Evolutionary conservation across 1,140 invertebrate genomes (phyloP).

Genomic region (Pachypsylla venusta): DNA sequence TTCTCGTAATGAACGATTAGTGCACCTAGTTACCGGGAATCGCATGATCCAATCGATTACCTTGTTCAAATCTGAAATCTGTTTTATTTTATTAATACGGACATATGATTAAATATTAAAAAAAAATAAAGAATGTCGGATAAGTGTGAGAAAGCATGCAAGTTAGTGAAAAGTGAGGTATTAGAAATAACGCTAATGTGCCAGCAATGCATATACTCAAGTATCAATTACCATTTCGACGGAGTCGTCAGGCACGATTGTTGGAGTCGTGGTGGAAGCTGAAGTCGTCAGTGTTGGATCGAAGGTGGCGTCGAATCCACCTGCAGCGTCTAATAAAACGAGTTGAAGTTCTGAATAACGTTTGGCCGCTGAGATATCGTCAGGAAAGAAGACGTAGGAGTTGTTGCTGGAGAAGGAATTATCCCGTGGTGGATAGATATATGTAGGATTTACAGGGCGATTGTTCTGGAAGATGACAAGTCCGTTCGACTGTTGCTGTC

Average conservation of each 20-base stretch:
- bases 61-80: too few relatives aligned
- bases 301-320: background rate
- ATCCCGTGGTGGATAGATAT: background rate
- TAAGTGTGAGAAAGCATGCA: too few relatives aligned
- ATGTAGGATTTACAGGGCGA: background rate
- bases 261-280: constrained; percentile 4
- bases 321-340: background rate
- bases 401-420: too few relatives aligned
- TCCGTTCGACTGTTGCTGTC: background rate
- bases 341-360: constrained; percentile 1
- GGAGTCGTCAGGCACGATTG: background rate
- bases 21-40: too few relatives aligned
- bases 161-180: too few relatives aligned
- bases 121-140: too few relatives aligned
- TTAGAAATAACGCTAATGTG: too few relatives aligned
- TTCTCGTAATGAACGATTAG: too few relatives aligned
- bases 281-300: background rate
- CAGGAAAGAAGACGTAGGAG: background rate
- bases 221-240: constrained; percentile 7
- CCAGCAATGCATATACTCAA: too few relatives aligned
- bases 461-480: background rate
- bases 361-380: background rate
- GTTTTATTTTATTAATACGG: too few relatives aligned
- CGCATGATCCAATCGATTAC: too few relatives aligned
- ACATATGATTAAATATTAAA: too few relatives aligned